A percentile compares a stretch with the other conserved stretches of the same genome.
Conservation (phyloP, 2,797 vertebrate genomes). For the Menidia menidia region DNA sequence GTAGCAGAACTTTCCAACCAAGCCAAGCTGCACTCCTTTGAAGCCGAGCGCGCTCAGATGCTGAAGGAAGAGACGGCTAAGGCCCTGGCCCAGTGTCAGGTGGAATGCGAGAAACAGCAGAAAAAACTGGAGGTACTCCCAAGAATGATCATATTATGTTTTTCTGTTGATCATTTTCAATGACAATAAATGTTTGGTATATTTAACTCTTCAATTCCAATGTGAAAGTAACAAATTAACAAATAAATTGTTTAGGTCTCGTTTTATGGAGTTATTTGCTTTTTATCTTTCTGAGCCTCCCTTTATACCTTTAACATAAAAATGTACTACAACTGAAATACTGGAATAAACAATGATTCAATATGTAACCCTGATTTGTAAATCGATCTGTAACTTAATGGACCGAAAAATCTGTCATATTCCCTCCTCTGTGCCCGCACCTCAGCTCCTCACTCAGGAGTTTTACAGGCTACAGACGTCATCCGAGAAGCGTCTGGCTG, state of each 20-base stretch:
- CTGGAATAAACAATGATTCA: not conserved
- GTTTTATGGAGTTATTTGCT: not conserved
- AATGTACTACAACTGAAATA: not conserved
- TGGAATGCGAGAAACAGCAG: slow-evolving; percentile 97
- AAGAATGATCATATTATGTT: not conserved
- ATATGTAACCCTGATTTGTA: slow-evolving; percentile 1
- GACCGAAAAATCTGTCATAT: not conserved
- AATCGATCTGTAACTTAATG: not conserved
- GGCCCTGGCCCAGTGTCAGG: slow-evolving; percentile 91
- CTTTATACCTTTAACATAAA: not conserved
- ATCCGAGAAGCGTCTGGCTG: slow-evolving; percentile 89
- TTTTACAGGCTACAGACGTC: slow-evolving; percentile 94
- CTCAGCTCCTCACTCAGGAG: slow-evolving; percentile 96
- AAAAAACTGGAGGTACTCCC: slow-evolving; percentile 93
- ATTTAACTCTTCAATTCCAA: no score
- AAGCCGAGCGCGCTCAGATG: slow-evolving; percentile 92
- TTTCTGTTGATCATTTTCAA: not conserved
- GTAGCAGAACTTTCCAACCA: slow-evolving; percentile 92
- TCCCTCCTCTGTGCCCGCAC: not conserved
- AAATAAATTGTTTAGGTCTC: not conserved
- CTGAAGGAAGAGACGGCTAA: slow-evolving; percentile 92
- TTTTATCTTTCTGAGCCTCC: not conserved
- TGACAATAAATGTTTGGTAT: no score
- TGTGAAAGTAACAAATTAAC: no score
- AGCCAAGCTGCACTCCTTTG: slow-evolving; percentile 92